Evolutionary conservation across 1,140 invertebrate species (phyloP).

Genomic region (Cydia pomonella): DNA sequence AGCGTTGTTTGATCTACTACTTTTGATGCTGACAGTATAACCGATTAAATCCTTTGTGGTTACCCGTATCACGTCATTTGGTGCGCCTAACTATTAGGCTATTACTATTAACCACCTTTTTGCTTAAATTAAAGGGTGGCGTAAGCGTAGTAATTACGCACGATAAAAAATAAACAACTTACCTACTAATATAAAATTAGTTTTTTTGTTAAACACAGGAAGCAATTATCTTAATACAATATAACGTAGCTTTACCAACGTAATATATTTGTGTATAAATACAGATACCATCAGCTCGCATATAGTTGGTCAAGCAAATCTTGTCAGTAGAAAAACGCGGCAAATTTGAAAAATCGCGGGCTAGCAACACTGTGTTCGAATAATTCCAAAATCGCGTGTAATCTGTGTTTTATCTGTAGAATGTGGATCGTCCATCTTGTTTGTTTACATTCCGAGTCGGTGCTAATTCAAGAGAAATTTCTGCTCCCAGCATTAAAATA

Average conservation of each 20-base stretch:
- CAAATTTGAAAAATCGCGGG: too few relatives aligned
- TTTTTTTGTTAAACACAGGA: background rate
- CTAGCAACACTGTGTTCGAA: too few relatives aligned
- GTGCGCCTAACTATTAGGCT: background rate
- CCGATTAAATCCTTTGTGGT: background rate
- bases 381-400: too few relatives aligned
- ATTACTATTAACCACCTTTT: conserved; percentile 5
- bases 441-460: too few relatives aligned
- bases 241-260: background rate
- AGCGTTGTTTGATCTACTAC: too few relatives aligned
- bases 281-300: background rate
- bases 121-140: conserved; percentile 3
- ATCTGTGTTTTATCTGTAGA: too few relatives aligned
- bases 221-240: background rate
- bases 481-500: too few relatives aligned
- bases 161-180: conserved; percentile 1
- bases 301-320: too few relatives aligned
- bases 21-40: too few relatives aligned
- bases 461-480: too few relatives aligned
- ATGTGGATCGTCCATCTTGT: too few relatives aligned
- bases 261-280: background rate
- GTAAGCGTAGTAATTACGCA: background rate
- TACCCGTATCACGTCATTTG: conserved; percentile 2
- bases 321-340: too few relatives aligned
- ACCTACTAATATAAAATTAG: background rate